These are phyloP conservation scores for Ptychoptera albimana DNA, from an alignment of 2,888 invertebrate genomes.

Conservation along the genomic window DNA sequence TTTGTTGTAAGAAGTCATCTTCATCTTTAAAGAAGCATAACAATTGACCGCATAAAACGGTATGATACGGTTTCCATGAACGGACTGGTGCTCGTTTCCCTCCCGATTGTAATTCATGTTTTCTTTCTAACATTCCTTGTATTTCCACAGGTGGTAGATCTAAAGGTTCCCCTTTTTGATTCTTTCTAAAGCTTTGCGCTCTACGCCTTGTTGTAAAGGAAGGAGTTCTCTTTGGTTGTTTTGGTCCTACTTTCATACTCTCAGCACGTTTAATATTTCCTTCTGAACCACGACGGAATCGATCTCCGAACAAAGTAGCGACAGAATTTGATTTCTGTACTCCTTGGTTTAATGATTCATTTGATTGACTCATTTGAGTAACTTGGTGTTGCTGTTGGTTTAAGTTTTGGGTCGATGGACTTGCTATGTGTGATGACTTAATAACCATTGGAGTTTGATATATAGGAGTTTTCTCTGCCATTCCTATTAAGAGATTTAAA, in stretches of 20 bases:
- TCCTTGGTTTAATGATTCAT: conserved; percentile 16
- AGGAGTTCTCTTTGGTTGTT: conserved; percentile 79
- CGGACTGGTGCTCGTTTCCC: conserved; percentile 89
- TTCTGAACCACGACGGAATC: conserved; percentile 41
- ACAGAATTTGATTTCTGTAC: conserved; percentile 42
- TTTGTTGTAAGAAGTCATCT: conserved; percentile 73
- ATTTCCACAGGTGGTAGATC: conserved; percentile 83
- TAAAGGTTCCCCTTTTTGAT: conserved; percentile 40
- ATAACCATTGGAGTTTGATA: conserved; percentile 15
- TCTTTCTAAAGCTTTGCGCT: conserved; percentile 71
- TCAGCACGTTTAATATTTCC: conserved; percentile 65
- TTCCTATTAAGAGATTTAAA: conserved; percentile 15
- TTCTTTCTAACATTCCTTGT: conserved; percentile 79
- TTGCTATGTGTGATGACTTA: too few relatives aligned
- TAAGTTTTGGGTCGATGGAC: conserved; percentile 19
- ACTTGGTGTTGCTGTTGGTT: conserved; percentile 10
- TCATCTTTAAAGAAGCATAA: conserved; percentile 96
- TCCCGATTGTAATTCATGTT: conserved; percentile 85
- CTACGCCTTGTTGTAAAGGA: conserved; percentile 87
- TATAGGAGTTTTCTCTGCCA: conserved; percentile 31
- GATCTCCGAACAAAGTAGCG: conserved; percentile 45
- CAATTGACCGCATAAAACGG: conserved; percentile 90
- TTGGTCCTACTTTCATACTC: conserved; percentile 72
- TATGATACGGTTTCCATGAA: conserved; percentile 90
- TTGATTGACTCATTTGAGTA: not conserved